Percentiles rank a stretch among this genome's conserved stretches.
phyloP scores from a whole-genome alignment of 2,113 vertebrate species.

The Oceanodroma tethys region DNA sequence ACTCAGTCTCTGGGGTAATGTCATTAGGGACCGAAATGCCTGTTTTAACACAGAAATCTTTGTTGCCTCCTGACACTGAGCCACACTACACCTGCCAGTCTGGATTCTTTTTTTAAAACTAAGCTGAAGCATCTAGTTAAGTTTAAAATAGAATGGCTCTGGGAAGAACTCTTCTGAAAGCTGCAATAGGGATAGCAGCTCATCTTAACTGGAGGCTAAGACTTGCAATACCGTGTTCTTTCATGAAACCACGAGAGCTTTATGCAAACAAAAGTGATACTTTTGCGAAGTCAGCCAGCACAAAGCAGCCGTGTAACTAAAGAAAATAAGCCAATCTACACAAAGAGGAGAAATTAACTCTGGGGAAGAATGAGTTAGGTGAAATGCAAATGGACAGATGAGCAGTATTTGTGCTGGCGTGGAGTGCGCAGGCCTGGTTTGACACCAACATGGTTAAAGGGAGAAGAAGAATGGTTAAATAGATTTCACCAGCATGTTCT shows the following conservation, averaged over 20 bases:
- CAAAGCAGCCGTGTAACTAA: not conserved
- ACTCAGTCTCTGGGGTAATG: not conserved
- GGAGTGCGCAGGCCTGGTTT: not conserved
- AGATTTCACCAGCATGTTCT: not conserved
- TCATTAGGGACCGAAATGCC: slow-evolving; percentile 1
- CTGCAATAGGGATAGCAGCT: not conserved
- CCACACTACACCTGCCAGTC: slow-evolving; percentile 10
- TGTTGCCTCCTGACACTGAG: slow-evolving; percentile 10
- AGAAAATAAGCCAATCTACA: not conserved
- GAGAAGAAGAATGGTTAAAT: not conserved
- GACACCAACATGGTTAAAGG: not conserved
- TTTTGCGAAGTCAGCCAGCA: not conserved
- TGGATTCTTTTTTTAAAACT: slow-evolving; percentile 36
- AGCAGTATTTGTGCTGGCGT: not conserved
- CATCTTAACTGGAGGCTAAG: not conserved
- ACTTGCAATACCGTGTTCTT: not conserved
- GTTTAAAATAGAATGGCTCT: slow-evolving; percentile 52
- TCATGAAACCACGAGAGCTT: not conserved
- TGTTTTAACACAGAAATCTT: slow-evolving; percentile 23
- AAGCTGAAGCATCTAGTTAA: slow-evolving; percentile 37
- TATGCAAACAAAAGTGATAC: not conserved
- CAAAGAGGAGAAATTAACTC: not conserved
- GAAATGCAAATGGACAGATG: not conserved
- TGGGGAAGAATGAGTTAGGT: not conserved
- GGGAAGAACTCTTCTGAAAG: slow-evolving; percentile 11